These are phyloP conservation scores for Luffia ferchaultella DNA, from an alignment of 2,888 invertebrate genomes.

Conservation along the genomic window DNA sequence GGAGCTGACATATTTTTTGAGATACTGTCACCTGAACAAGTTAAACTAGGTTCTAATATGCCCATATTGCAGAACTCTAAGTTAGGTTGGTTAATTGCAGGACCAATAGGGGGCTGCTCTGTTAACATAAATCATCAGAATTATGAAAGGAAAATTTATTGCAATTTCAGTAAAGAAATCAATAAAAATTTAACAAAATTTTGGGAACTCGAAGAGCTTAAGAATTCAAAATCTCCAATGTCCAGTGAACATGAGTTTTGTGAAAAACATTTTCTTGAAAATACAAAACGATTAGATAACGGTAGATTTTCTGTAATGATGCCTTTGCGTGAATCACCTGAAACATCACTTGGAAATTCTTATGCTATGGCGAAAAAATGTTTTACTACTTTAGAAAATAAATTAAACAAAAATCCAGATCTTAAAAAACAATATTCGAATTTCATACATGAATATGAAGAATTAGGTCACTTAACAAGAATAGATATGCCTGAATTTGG, in stretches of 20 bases:
- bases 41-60: constrained; percentile 12
- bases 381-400: constrained; percentile 5
- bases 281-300: constrained; percentile 11
- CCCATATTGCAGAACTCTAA: constrained; percentile 14
- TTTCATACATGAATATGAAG: constrained; percentile 8
- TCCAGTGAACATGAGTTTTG: constrained; percentile 10
- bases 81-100: constrained; percentile 16
- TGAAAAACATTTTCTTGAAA: constrained; percentile 12
- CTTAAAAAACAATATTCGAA: constrained; percentile 7
- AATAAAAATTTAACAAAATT: constrained; percentile 11
- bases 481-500: no score
- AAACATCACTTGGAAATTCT: constrained; percentile 9
- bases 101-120: constrained; percentile 7
- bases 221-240: neutral
- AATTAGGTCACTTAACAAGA: constrained; percentile 6
- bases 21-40: constrained; percentile 11
- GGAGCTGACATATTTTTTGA: constrained; percentile 17
- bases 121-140: constrained; percentile 2
- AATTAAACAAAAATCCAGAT: constrained; percentile 1
- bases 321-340: constrained; percentile 12
- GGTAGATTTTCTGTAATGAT: constrained; percentile 16
- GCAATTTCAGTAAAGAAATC: constrained; percentile 10
- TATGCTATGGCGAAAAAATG: constrained; percentile 4
- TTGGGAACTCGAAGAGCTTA: constrained; percentile 15
- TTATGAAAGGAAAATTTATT: no score